Base-by-base conservation (phyloP, 37 sponge, comb jelly and placozoan genomes). In the Hormiphora californensis region DNA sequence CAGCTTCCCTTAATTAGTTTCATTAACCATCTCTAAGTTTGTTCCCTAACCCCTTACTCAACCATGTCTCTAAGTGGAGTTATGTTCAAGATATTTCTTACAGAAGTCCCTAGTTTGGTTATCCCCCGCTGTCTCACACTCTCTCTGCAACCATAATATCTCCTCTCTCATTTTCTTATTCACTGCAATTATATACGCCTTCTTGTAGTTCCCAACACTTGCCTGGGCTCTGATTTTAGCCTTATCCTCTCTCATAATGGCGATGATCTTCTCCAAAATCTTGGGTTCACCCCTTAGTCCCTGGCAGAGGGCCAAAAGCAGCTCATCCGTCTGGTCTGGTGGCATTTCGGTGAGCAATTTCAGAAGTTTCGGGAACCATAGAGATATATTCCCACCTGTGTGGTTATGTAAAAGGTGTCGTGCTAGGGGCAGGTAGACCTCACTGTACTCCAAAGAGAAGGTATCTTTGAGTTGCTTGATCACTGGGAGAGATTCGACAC, bases 191-290 rank as follows among this genome's bases (percentile, higher is more conserved):
- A 73, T 73, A 30, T 73, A 73, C 81, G 81, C 81, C 17, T 73
- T 73, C 23, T 33, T 73, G 4, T 43, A 28, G 1, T 32, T 43
- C 81, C 81, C 81, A 4, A 46, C 81, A 4, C 43, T 27, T 8
- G 43, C 35, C 28, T 73, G 40, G 5, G 81, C 81, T 21, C 38
- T 73, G 32, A 73, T 41, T 46, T 73, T 73, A 23, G 46, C 43
- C 22, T 46, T 39, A 19, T 73, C 81, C 4, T 73, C 81, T 28
- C 23, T 39, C 81, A 73, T 73, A 28, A 41, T 73, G 3, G 81
- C 81, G n/a, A 73, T 43, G 43, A 73, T 73, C 25, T 46, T 73
- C 81, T 73, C 81, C 4, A 73, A 73, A 40, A 43, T 73, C 81
- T 73, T 73, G 46, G 40, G 81, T 32, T 73, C 81, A 1, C 35